Evolutionary conservation across 1,140 invertebrate species (phyloP).

Genomic region (fruit fly (Drosophila melanogaster)): Release_6_plus_ISO1_MT NC_004354.4:8062001-8062500

Average conservation of each 20-base stretch:
- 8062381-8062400: constrained; percentile 12
- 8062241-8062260: constrained; percentile 40
- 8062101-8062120: constrained; percentile 59
- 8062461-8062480: background rate
- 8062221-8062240: constrained; percentile 7
- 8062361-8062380: constrained; percentile 22
- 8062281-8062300: constrained; percentile 1
- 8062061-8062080: constrained; percentile 56
- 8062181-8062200: constrained; percentile 78
- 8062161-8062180: constrained; percentile 42
- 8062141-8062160: constrained; percentile 12
- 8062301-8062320: no score
- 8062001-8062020: constrained; percentile 51
- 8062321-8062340: constrained; percentile 9
- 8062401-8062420: constrained; percentile 30
- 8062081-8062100: constrained; percentile 73
- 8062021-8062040: constrained; percentile 43
- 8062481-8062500: background rate
- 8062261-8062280: constrained; percentile 25
- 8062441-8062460: constrained; percentile 25
- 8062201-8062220: constrained; percentile 32
- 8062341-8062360: constrained; percentile 17
- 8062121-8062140: constrained; percentile 52
- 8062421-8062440: constrained; percentile 4
- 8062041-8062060: constrained; percentile 7